Conservation (phyloP, 2,888 invertebrate species). For the Escarpia spicata region DNA sequence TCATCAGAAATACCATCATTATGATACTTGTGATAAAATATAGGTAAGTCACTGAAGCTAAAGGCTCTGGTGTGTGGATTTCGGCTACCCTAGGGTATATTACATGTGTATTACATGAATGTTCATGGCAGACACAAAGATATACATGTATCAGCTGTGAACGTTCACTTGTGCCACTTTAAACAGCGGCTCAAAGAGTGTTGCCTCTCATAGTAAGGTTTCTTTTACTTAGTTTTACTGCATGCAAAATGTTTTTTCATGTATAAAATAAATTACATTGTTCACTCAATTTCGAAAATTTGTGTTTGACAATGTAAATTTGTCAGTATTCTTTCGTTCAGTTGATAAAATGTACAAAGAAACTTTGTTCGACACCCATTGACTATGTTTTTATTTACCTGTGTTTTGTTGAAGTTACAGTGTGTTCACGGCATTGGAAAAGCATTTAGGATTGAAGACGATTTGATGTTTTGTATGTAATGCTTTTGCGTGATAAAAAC, state of each 20-base stretch:
- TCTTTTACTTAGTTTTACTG: not conserved
- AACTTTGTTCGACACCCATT: not conserved
- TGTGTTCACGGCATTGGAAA: not conserved
- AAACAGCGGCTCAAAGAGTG: not conserved
- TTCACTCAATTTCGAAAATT: not conserved
- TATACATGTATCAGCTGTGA: too few relatives aligned
- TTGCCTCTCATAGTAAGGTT: not conserved
- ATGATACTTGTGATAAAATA: not conserved
- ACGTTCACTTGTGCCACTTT: not conserved
- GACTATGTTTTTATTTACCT: not conserved
- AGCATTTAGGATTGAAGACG: not conserved
- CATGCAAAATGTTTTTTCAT: not conserved
- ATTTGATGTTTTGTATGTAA: not conserved
- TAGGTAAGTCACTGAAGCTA: not conserved
- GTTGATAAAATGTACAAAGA: not conserved
- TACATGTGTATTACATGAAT: too few relatives aligned
- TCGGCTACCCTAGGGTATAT: not conserved
- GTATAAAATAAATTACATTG: not conserved
- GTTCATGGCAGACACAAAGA: too few relatives aligned
- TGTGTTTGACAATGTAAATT: not conserved
- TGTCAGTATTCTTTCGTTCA: not conserved
- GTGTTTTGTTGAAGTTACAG: not conserved
- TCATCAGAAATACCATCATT: not conserved
- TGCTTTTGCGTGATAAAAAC: not conserved
- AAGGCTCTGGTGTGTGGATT: not conserved